Conservation (phyloP, 2,888 invertebrate species). For the Acleris holmiana region DNA sequence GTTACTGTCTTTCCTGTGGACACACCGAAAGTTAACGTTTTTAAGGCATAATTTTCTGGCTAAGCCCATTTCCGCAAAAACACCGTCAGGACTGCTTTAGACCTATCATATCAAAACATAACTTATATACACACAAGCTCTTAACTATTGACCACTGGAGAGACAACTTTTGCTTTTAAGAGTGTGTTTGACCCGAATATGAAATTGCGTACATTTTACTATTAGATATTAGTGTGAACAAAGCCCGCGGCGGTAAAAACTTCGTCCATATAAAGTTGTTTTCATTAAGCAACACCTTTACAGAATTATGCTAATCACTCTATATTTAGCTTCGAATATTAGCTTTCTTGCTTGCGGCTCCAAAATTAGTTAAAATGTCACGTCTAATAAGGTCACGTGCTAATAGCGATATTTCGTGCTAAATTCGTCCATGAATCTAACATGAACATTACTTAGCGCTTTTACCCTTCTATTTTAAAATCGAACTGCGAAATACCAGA, state of each 20-base stretch:
- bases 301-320: slow-evolving; percentile 22
- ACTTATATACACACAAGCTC: too few relatives aligned
- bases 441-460: slow-evolving; percentile 20
- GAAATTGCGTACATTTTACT: background rate
- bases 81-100: too few relatives aligned
- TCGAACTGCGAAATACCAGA: background rate
- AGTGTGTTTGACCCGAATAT: too few relatives aligned
- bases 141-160: too few relatives aligned
- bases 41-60: too few relatives aligned
- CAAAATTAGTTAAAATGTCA: slow-evolving; percentile 23
- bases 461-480: slow-evolving; percentile 3
- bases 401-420: slow-evolving; percentile 16
- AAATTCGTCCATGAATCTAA: slow-evolving; percentile 29
- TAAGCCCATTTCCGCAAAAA: too few relatives aligned
- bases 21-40: too few relatives aligned
- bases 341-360: slow-evolving; percentile 29
- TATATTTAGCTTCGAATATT: slow-evolving; percentile 9
- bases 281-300: slow-evolving; percentile 20
- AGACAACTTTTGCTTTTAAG: too few relatives aligned
- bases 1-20: too few relatives aligned
- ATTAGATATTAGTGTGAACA: background rate
- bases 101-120: too few relatives aligned
- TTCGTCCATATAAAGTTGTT: slow-evolving; percentile 7
- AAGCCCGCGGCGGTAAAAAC: background rate
- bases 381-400: slow-evolving; percentile 21